Evolutionary conservation across 2,797 vertebrate species (phyloP), one percentile per base, ranked within the genome.

Genomic region (Stomatorhinus walkeri): DNA sequence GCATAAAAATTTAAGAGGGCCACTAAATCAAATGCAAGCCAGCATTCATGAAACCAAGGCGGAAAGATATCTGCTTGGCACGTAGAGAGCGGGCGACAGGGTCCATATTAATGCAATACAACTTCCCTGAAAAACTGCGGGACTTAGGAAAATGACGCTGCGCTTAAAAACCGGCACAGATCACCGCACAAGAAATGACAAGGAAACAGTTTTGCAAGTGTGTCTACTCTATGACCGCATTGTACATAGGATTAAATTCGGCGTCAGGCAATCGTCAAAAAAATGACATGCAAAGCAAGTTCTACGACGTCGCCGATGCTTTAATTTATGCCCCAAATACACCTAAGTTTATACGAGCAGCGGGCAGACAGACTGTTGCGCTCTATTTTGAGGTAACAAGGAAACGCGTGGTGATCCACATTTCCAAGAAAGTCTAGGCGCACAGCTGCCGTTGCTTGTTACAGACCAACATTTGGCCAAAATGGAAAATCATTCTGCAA

Each of bases 351-450:
- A 86, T 36, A 32, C 51, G 14, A 52, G n/a, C 12, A 49, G 48
- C 49, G 4, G 49, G 0, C 14, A 52, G 49, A 85, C 24, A 51
- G 51, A 86, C 51, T 52, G 24, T 32, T 86, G 83, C 48, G 48
- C 83, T 51, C 83, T 85, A 85, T 85, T 85, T 85, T 85, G 83
- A 85, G 83, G 43, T 51, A 85, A 52, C 83, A 52, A 85, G 85
- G 51, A 86, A 86, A 86, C 85, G 14, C 85, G 49, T 54, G 28
- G 51, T 52, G 85, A 19, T 86, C 85, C 85, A 7, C 12, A 10
- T 86, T 36, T 54, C 85, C 48, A 86, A 86, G 51, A 86, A 19
- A 32, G 24, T 86, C 83, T 6, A 36, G 85, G 7, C 85, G 12
- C 51, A 56, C 51, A 72, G 64, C 51, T 86, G 85, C 48, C 48